Conservation (phyloP, 2,113 vertebrate species). For the Chelonoidis abingdonii region DNA sequence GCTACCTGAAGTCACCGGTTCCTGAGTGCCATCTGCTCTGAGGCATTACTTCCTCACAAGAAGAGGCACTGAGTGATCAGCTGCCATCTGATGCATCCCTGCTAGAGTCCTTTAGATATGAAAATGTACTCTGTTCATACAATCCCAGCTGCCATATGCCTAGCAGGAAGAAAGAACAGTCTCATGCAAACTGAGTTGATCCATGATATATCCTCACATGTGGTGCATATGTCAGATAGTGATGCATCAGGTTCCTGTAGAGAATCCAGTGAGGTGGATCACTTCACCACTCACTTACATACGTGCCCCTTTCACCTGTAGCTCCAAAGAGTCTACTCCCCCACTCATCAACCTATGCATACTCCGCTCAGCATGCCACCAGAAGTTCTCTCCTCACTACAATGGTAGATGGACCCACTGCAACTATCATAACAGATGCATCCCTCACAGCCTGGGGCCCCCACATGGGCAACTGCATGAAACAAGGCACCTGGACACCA, state of each 20-base stretch:
- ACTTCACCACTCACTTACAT: not conserved
- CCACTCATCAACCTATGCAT: no score
- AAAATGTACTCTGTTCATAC: not conserved
- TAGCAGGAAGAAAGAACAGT: not conserved
- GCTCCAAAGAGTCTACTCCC: no score
- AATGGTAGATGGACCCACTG: no score
- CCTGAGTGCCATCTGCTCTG: not conserved
- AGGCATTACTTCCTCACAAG: not conserved
- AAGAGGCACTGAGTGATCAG: not conserved
- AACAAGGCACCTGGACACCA: no score
- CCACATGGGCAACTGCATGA: no score
- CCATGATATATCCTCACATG: not conserved
- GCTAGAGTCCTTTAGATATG: not conserved
- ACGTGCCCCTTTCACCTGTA: no score
- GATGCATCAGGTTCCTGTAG: not conserved
- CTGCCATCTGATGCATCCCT: not conserved
- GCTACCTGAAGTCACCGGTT: not conserved
- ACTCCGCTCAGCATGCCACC: no score
- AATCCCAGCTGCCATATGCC: not conserved
- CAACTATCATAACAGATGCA: no score
- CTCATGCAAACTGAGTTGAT: not conserved
- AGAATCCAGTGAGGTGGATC: not conserved
- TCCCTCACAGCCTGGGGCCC: no score
- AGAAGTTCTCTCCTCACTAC: no score
- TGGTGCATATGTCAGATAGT: not conserved